Base-by-base conservation (phyloP, 2,888 invertebrate genomes). In the Tenthredo mesomela region DNA sequence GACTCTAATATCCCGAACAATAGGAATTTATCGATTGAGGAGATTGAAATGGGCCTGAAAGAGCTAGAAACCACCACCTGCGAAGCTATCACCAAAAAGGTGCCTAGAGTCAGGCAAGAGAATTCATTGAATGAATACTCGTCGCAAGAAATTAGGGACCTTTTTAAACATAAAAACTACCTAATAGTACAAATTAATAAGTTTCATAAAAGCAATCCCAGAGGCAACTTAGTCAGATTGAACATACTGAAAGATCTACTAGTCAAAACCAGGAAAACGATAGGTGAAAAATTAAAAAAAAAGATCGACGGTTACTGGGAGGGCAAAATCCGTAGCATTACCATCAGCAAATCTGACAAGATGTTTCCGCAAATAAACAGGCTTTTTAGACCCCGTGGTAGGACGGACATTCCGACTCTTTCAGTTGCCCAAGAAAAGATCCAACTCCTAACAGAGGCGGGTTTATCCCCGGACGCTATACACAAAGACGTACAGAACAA, bases 41-140 rank as follows among this genome's bases (percentile, higher is more conserved):
- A 88, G 84, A 87, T 88, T 2, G 84, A 87, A 6, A 2, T 12
- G 5, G n/a, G 82, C 3, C 75, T 86, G 9, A 65, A 25, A 29
- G 21, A 29, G 10, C 12, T 65, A 0, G 65, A 65, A 65, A 4
- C 4, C 21, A 65, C 15, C 0, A 65, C 29, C 1, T 4, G 3
- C 7, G 29, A 65, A 18, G 21, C 29, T 5, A 65, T 65, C 2
- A 29, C 29, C 1, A 65, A 65, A 65, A 65, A 65, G 6, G 65
- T 65, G n/a, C 65, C 65, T 0, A 65, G 21, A 65, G 9, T 65
- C 3, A 25, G 21, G 29, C 25, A 9, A 25, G 3, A 12, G 3
- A 10, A 21, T 21, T 12, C 29, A 0, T 1, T 65, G 7, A 65
- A 65, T 4, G 65, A 21, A 25, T 65, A 65, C 25, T 21, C 29